Conservation (phyloP, 1,140 invertebrate species). For the Leptopilina boulardi region DNA sequence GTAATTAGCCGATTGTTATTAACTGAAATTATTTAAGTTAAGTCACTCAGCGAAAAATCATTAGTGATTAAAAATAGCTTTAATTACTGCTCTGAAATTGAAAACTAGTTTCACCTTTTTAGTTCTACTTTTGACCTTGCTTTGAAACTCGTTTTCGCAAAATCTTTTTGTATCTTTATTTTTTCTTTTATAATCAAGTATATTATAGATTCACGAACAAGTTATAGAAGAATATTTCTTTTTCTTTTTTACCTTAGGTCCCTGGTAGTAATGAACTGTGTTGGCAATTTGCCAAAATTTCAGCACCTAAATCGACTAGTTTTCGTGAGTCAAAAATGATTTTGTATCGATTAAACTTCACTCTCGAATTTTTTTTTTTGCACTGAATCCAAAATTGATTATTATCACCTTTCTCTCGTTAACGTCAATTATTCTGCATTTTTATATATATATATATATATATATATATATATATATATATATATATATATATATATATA, state of each 20-base stretch:
- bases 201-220: background rate
- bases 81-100: background rate
- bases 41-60: background rate
- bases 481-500: no score
- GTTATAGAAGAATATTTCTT: background rate
- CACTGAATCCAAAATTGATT: background rate
- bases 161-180: background rate
- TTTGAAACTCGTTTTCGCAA: background rate
- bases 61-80: slow-evolving; percentile 20
- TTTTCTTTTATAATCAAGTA: background rate
- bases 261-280: slow-evolving; percentile 18
- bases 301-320: background rate
- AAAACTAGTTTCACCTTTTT: slow-evolving; percentile 5
- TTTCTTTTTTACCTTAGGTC: background rate
- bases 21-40: background rate
- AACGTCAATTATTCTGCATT: no score
- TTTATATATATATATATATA: no score
- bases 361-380: background rate
- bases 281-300: slow-evolving; percentile 12
- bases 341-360: background rate
- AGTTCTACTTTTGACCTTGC: slow-evolving; percentile 9
- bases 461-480: no score
- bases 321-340: background rate
- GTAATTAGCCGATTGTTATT: background rate
- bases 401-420: no score